Conservation (phyloP, 2,888 invertebrate species). For the Morinoia aosen region DNA sequence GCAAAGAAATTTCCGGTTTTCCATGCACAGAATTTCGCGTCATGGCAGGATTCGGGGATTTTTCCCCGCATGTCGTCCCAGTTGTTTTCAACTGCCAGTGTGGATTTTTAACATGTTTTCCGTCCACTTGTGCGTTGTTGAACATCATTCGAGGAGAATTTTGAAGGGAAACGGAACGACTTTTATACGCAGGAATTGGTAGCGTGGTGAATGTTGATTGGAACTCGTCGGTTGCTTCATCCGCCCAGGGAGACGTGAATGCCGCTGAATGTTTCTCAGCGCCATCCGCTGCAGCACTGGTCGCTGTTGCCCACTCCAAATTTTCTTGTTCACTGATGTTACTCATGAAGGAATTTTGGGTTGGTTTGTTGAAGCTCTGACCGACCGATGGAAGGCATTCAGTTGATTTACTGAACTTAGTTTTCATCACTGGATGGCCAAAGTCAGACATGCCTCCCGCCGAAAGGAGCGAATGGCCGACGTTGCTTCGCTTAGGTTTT, state of each 20-base stretch:
- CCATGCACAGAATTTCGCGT: not conserved
- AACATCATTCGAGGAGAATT: not conserved
- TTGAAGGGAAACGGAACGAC: not conserved
- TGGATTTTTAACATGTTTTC: not conserved
- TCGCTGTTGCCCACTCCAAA: not conserved
- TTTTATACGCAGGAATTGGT: not conserved
- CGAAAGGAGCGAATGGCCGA: too few relatives aligned
- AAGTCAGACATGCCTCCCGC: not conserved
- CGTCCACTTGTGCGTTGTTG: not conserved
- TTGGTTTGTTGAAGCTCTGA: not conserved
- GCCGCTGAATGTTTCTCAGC: not conserved
- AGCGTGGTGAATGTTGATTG: not conserved
- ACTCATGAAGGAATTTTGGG: not conserved
- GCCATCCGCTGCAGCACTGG: not conserved
- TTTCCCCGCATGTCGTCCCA: not conserved
- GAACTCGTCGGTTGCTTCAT: not conserved
- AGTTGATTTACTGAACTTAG: not conserved
- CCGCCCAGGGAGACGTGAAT: slow-evolving; percentile 1
- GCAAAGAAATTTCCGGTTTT: not conserved
- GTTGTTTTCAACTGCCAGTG: not conserved
- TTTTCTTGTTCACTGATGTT: not conserved
- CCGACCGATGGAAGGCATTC: not conserved
- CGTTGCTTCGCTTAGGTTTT: not conserved
- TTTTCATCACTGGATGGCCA: not conserved
- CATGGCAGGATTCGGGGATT: not conserved